A percentile compares a stretch with the other conserved stretches of the same genome.
Conservation (phyloP, 2,797 vertebrate species). For the Clamator glandarius region DNA sequence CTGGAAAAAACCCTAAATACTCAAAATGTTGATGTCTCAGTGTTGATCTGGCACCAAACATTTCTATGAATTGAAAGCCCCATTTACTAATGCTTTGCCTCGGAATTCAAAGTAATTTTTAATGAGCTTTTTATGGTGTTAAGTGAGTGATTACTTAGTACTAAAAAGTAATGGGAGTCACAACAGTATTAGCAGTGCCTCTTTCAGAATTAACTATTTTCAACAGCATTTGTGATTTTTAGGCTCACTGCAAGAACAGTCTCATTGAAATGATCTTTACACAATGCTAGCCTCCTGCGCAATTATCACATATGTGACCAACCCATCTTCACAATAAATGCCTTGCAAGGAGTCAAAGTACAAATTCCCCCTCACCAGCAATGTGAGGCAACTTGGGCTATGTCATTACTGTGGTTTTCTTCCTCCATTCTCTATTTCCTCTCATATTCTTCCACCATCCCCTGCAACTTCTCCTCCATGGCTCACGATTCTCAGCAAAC, state of each 20-base stretch:
- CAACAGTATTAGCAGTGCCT: neutral
- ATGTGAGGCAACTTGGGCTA: neutral
- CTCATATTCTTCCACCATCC: neutral
- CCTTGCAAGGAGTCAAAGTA: neutral
- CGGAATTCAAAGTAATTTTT: neutral
- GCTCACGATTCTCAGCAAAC: neutral
- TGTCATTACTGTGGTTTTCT: neutral
- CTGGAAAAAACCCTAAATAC: neutral
- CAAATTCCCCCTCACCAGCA: neutral
- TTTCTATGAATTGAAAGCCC: neutral
- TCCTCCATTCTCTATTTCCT: neutral
- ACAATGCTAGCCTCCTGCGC: neutral
- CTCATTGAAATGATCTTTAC: neutral
- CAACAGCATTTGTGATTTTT: neutral
- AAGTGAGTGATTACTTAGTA: rapidly evolving
- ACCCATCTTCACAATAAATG: neutral
- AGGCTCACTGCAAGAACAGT: neutral
- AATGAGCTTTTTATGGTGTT: neutral
- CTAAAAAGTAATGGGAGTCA: neutral
- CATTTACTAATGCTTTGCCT: neutral
- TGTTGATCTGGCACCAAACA: neutral
- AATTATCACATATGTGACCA: neutral
- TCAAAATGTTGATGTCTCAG: neutral
- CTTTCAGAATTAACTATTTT: neutral
- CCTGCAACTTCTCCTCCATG: neutral